Conservation (phyloP, 1,140 invertebrate genomes). For the Lethrus apterus region DNA sequence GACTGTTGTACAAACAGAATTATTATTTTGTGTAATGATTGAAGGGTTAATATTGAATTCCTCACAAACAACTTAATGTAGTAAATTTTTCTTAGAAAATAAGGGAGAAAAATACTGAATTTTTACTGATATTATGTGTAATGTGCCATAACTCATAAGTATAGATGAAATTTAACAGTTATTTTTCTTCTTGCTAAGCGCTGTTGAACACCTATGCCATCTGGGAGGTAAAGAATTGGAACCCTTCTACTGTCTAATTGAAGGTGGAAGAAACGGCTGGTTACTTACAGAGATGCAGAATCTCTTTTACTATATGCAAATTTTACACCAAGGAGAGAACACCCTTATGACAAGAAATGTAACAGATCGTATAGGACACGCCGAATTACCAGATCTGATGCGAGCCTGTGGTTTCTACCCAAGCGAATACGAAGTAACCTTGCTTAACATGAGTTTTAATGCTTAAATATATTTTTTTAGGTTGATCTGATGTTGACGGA, state of each 20-base stretch:
- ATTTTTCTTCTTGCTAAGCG: too few relatives aligned
- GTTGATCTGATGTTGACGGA: slow-evolving; percentile 61
- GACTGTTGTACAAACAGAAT: too few relatives aligned
- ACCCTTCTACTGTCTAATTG: slow-evolving; percentile 52
- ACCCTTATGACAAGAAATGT: slow-evolving; percentile 49
- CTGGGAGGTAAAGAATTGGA: slow-evolving; percentile 48
- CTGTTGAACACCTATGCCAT: slow-evolving; percentile 45
- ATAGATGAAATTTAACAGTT: too few relatives aligned
- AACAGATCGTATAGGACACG: slow-evolving; percentile 50
- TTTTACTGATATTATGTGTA: too few relatives aligned
- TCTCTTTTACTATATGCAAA: slow-evolving; percentile 67
- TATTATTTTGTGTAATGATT: too few relatives aligned
- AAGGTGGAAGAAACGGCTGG: slow-evolving; percentile 52
- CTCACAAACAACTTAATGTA: too few relatives aligned
- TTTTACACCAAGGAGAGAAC: slow-evolving; percentile 60
- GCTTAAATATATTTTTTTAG: slow-evolving; percentile 39
- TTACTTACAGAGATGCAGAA: slow-evolving; percentile 62
- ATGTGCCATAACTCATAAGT: too few relatives aligned
- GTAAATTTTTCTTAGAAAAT: too few relatives aligned
- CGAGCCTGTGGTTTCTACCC: slow-evolving; percentile 67
- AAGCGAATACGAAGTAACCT: slow-evolving; percentile 59
- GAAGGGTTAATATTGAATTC: too few relatives aligned
- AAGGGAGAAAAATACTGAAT: too few relatives aligned
- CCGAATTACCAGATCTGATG: slow-evolving; percentile 63
- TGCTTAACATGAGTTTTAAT: neutral